Evolutionary conservation across 2,888 invertebrate genomes (phyloP).

Genomic region (Lycocerus yunnanus): DNA sequence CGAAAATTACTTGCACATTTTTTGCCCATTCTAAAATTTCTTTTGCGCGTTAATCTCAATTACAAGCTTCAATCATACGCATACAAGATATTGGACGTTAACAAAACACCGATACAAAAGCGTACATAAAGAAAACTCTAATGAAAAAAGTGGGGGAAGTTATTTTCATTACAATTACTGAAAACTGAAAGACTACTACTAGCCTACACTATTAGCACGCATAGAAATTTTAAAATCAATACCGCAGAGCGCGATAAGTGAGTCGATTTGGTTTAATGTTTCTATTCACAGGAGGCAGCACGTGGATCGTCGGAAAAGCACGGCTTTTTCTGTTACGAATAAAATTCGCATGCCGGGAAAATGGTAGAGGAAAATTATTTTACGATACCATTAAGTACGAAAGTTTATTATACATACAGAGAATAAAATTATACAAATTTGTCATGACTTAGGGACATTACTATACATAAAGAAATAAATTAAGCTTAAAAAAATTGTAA

Average conservation of each 20-base stretch:
- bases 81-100: background rate
- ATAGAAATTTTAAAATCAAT: background rate
- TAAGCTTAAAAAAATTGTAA: conserved; percentile 12
- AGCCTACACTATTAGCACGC: background rate
- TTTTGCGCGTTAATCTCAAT: background rate
- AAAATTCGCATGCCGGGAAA: too few relatives aligned
- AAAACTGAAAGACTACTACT: background rate
- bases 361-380: background rate
- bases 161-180: background rate
- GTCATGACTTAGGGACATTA: conserved; percentile 23
- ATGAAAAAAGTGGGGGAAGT: background rate
- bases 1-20: background rate
- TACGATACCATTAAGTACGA: background rate
- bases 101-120: background rate
- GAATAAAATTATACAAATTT: conserved; percentile 24
- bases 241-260: background rate
- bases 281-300: background rate
- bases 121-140: background rate
- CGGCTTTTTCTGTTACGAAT: too few relatives aligned
- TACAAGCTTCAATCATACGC: background rate
- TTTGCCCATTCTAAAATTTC: background rate
- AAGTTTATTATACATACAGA: conserved; percentile 24
- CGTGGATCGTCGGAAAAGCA: background rate
- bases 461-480: conserved; percentile 22
- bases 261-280: background rate